These are phyloP conservation scores for Drosophila nikananu DNA, from an alignment of 1,140 invertebrate species.

Conservation along the genomic window DNA sequence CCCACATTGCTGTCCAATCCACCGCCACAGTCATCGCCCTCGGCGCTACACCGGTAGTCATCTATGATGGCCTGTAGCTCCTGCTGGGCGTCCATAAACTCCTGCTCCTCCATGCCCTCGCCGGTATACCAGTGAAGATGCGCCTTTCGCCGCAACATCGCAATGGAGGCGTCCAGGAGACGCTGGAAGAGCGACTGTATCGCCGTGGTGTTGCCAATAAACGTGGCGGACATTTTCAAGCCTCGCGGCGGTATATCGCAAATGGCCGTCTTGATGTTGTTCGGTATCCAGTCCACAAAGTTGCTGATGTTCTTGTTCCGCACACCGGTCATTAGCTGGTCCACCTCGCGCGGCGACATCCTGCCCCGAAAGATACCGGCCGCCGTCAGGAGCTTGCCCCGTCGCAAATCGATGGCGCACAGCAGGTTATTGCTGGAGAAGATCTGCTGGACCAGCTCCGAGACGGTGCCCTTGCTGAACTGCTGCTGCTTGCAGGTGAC, in stretches of 20 bases:
- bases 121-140: constrained; percentile 92
- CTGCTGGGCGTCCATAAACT: constrained; percentile 90
- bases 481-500: constrained; percentile 88
- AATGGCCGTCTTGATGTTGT: constrained; percentile 91
- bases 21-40: constrained; percentile 11
- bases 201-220: constrained; percentile 90
- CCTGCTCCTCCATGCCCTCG: constrained; percentile 93
- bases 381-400: constrained; percentile 87
- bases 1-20: neutral
- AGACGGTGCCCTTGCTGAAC: constrained; percentile 90
- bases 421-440: constrained; percentile 92
- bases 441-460: constrained; percentile 92
- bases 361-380: constrained; percentile 92
- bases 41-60: constrained; percentile 64
- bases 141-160: constrained; percentile 94
- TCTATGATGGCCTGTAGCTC: constrained; percentile 79
- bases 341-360: constrained; percentile 88
- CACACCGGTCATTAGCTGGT: constrained; percentile 90
- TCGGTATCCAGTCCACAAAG: constrained; percentile 93
- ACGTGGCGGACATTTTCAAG: constrained; percentile 90
- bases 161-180: constrained; percentile 90
- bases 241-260: constrained; percentile 90
- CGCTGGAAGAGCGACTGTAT: constrained; percentile 92
- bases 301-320: constrained; percentile 91
- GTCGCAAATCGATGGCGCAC: constrained; percentile 90